These are phyloP conservation scores for Stenichneumon culpator DNA, from an alignment of 2,888 invertebrate species.

Conservation along the genomic window DNA sequence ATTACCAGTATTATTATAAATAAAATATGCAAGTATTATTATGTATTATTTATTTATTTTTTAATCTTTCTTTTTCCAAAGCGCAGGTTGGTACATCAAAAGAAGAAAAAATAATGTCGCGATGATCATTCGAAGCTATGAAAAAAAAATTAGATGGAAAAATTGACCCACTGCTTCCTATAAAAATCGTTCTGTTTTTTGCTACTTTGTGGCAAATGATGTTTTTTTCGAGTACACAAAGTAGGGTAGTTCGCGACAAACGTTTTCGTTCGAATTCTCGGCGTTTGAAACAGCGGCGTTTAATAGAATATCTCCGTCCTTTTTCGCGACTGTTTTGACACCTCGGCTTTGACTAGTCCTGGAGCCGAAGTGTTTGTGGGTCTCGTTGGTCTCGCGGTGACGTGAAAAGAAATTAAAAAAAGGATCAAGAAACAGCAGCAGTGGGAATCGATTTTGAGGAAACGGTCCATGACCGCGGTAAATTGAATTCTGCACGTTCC, in stretches of 20 bases:
- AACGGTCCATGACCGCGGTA: conserved; percentile 63
- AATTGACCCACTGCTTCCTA: neutral
- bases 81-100: no score
- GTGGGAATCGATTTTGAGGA: conserved; percentile 64
- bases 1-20: neutral
- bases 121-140: no score
- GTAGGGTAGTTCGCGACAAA: neutral
- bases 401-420: conserved; percentile 17
- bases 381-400: conserved; percentile 21
- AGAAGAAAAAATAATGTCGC: no score
- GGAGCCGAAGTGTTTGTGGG: conserved; percentile 2
- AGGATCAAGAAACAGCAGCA: conserved; percentile 22
- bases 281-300: neutral
- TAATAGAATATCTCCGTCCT: neutral
- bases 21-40: no score
- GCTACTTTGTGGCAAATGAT: neutral
- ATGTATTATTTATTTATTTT: no score
- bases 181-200: neutral
- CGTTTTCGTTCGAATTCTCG: conserved; percentile 4
- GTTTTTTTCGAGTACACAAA: neutral
- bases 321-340: conserved; percentile 32
- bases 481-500: conserved; percentile 65
- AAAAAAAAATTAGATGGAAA: no score
- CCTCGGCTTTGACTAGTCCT: conserved; percentile 20
- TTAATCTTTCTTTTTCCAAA: no score